Evolutionary conservation across 2,888 invertebrate genomes (phyloP).

Genomic region (Sipha maydis): DNA sequence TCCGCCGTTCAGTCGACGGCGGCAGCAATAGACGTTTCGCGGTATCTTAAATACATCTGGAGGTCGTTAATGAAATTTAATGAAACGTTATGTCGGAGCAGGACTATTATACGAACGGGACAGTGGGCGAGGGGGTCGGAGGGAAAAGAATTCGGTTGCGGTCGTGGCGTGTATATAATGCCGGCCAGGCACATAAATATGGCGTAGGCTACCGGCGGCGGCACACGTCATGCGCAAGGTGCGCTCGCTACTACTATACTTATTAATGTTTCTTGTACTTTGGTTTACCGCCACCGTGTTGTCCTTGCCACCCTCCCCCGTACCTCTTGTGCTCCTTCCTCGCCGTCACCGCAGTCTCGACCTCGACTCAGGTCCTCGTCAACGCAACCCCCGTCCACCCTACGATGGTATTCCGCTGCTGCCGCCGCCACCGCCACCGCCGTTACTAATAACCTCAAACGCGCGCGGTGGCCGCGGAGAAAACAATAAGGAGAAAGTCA

Average conservation of each 20-base stretch:
- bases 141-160: conserved; percentile 19
- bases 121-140: accelerated
- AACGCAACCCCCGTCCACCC: background rate
- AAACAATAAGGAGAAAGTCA: conserved; percentile 47
- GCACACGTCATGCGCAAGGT: conserved; percentile 41
- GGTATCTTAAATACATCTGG: background rate
- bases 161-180: conserved; percentile 2
- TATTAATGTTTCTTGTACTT: conserved; percentile 47
- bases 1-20: background rate
- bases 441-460: conserved; percentile 21
- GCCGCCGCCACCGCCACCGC: too few species aligned
- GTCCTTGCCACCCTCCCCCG: background rate
- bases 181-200: conserved; percentile 48
- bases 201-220: background rate
- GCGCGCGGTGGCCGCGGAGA: background rate
- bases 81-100: conserved; percentile 11
- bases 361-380: background rate
- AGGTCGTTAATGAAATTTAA: conserved; percentile 48
- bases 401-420: background rate
- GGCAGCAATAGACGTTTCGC: background rate
- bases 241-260: conserved; percentile 9
- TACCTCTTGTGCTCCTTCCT: background rate
- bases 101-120: conserved; percentile 1
- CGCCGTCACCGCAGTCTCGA: background rate
- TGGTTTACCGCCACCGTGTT: conserved; percentile 11